Evolutionary conservation across 2,113 vertebrate genomes (phyloP), one percentile per base, ranked within the genome.

Genomic region (Prunella himalayana): DNA sequence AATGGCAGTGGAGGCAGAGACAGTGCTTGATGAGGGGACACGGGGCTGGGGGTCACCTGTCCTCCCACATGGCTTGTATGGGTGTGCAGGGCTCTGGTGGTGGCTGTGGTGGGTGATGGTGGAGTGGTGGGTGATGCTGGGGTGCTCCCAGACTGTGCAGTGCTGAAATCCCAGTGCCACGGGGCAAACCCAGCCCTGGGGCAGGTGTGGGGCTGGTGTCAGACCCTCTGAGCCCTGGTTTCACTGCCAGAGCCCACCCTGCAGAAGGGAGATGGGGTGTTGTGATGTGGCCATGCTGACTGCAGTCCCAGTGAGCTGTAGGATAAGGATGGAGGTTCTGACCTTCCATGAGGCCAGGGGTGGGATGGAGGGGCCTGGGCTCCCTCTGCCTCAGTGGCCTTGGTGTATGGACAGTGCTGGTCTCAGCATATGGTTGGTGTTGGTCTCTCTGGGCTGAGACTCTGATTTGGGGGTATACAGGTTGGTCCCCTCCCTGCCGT

Each of bases 91-190:
- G 68, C 57, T 83, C 44, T 0, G 2, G 13, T 25, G 68, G 39
- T 60, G 81, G 49, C 69, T 81, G 41, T 12, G 28, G 18, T 7
- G 8, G 69, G 45, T 3, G 59, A 33, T 11, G 15, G 9, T 5
- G 39, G 22, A 7, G 54, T 20, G 17, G 23, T 3, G 33, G 63
- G 16, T 51, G 65, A 50, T 66, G 44, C n/a, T 0, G 0, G 64
- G 11, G 35, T 75, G 78, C 60, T 82, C 33, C 24, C 64, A 73
- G 49, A 35, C 28, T 18, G 68, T 54, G 59, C 59, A 0, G 3
- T 54, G 49, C 35, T 9, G 4, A 54, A 72, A 37, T 57, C n/a
- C 41, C 2, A 0, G 15, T 2, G 9, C 23, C 0, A 0, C 5
- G 57, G 59, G 37, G 53, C 22, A 68, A 28, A 85, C 11, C 39